Evolutionary conservation across 2,888 invertebrate genomes (phyloP).

Genomic region (Dugesia japonica): DNA sequence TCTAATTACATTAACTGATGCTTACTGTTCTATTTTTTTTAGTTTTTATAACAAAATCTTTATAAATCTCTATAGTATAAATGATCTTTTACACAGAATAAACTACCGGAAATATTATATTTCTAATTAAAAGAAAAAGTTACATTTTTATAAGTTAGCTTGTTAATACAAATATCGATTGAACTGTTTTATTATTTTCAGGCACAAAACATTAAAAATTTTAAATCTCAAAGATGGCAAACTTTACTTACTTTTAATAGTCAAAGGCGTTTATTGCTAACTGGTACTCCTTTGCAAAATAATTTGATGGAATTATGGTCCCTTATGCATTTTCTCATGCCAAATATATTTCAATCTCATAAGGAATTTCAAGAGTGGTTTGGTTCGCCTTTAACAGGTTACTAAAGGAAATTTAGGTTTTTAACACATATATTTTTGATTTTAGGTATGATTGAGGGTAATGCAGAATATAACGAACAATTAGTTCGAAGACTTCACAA

Average conservation of each 20-base stretch:
- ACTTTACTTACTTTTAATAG: slow-evolving; percentile 80
- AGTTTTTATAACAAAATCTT: too few species aligned
- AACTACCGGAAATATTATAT: too few species aligned
- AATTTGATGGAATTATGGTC: slow-evolving; percentile 92
- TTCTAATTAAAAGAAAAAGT: background rate
- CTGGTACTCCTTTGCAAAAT: slow-evolving; percentile 81
- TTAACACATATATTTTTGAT: background rate
- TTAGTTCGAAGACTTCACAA: slow-evolving; percentile 75
- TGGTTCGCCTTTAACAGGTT: slow-evolving; percentile 73
- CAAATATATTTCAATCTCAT: slow-evolving; percentile 83
- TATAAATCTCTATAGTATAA: too few species aligned
- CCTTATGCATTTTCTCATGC: slow-evolving; percentile 92
- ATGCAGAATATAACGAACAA: slow-evolving; percentile 71
- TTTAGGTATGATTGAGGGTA: slow-evolving; percentile 73
- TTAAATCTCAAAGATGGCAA: slow-evolving; percentile 96
- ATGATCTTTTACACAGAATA: too few species aligned
- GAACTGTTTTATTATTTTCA: slow-evolving; percentile 45
- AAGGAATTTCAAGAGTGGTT: slow-evolving; percentile 89
- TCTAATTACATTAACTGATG: too few species aligned
- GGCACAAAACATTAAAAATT: slow-evolving; percentile 98
- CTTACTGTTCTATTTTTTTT: too few species aligned
- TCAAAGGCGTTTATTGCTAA: slow-evolving; percentile 70
- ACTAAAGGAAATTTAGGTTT: background rate
- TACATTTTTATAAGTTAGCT: too few species aligned
- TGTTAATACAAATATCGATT: too few species aligned